Percentiles rank a stretch among this genome's conserved stretches.
phyloP scores from a whole-genome alignment of 2,113 vertebrate genomes.

The Galemys pyrenaicus region DNA sequence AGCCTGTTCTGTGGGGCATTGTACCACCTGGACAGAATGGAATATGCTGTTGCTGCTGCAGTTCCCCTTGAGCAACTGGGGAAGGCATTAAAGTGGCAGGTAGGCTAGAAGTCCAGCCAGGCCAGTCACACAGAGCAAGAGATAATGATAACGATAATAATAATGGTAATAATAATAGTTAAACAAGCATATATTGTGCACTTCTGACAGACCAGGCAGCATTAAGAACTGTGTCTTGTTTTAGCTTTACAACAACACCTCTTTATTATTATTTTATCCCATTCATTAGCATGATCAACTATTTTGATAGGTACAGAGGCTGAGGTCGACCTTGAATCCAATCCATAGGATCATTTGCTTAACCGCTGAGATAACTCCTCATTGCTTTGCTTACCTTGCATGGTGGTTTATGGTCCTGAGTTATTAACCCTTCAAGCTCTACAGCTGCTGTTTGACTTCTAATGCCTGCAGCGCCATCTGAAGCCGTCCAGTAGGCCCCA shows the following conservation, averaged over 20 bases:
- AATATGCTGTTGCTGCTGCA: not conserved
- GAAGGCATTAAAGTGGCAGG: not conserved
- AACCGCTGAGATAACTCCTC: not conserved
- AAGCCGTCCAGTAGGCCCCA: not conserved
- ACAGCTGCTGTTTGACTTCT: not conserved
- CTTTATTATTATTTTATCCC: not conserved
- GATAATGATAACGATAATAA: not conserved
- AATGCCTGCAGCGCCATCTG: not conserved
- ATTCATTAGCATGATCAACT: not conserved
- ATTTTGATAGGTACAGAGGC: not conserved
- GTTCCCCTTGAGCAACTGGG: not conserved
- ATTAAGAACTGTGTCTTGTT: not conserved
- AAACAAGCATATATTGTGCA: not conserved
- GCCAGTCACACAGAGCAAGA: not conserved
- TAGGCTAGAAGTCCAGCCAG: not conserved
- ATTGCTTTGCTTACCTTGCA: not conserved
- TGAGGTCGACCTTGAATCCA: not conserved
- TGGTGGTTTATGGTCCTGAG: not conserved
- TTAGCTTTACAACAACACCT: not conserved
- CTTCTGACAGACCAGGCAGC: not conserved
- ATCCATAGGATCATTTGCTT: not conserved
- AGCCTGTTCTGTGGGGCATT: not conserved
- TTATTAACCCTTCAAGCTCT: not conserved
- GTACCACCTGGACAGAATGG: not conserved
- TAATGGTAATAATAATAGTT: too few relatives aligned